Conservation (phyloP, 2,113 vertebrate species). For the Irena cyanogastra region DNA sequence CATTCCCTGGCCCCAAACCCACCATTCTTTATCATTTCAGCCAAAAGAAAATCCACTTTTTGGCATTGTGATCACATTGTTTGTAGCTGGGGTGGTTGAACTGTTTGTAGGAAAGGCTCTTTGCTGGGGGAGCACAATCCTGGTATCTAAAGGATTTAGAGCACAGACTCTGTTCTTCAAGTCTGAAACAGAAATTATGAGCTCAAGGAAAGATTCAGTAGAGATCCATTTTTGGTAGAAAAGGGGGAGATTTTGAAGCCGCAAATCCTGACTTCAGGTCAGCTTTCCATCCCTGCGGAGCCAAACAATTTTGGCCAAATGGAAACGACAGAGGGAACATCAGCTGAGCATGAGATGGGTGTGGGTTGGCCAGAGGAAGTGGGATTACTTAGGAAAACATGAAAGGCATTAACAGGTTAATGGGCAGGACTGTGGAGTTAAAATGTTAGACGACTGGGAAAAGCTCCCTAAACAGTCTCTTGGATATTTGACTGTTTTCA, state of each 20-base stretch:
- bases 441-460: neutral
- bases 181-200: neutral
- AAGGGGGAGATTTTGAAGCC: neutral
- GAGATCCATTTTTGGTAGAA: neutral
- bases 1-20: neutral
- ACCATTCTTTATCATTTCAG: neutral
- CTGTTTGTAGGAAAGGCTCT: neutral
- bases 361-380: neutral
- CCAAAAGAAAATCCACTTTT: neutral
- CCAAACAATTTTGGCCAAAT: neutral
- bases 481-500: slow-evolving; percentile 22
- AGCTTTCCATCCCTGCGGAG: neutral
- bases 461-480: neutral
- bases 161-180: neutral
- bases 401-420: neutral
- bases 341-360: neutral
- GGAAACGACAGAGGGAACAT: neutral
- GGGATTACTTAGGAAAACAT: neutral
- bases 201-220: neutral
- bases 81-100: neutral
- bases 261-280: neutral
- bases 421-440: neutral
- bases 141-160: neutral
- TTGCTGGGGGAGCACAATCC: neutral
- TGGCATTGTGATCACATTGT: neutral